Base-by-base conservation (phyloP, 1,140 invertebrate genomes). In the Lepidurus couesii region DNA sequence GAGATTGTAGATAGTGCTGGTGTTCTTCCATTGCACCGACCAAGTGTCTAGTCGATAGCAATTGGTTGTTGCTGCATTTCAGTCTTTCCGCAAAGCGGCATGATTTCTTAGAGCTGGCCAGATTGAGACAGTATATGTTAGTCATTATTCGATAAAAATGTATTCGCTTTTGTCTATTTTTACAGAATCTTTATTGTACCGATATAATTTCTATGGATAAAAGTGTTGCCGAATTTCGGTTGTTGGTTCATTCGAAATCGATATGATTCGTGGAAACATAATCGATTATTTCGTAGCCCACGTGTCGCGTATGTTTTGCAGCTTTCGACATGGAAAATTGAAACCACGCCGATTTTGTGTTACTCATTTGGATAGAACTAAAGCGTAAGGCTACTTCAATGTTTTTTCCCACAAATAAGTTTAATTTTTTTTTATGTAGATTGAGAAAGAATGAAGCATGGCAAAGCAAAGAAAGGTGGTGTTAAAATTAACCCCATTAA, bases 401-500 rank as follows among this genome's bases (percentile, higher is more conserved):
- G 1, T 65, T 65, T n/a, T 65, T 47, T 16, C 4, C 6, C 53
- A n/a, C 16, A 65, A 21, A n/a, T 16, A 65, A 7, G 8, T n/a
- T 6, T 13, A n/a, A 11, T n/a, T 65, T 16, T 1, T 1, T 16
- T 65, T 21, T 65, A 65, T 65, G 16, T 13, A 11, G 45, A n/a
- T 44, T 9, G 16, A 9, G 34, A 78, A 42, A 78, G 34, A 75
- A 75, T 75, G 24, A 79, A 79, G 34, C 74, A 74, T 43, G 78
- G 78, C 21, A 75, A 26, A n/a, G 73, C 43, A 21, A 79, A 79
- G 34, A 79, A 73, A 45, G 53, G 75, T n/a, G 75, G 75, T 13
- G 44, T 79, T 16, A 47, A 42, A 42, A 74, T 79, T 21, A 79
- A 75, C 74, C 74, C 74, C 75, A 79, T 74, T 10, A 79, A 79